These are phyloP conservation scores for Drosophila pruinosa DNA, from an alignment of 1,140 invertebrate species.

Conservation along the genomic window DNA sequence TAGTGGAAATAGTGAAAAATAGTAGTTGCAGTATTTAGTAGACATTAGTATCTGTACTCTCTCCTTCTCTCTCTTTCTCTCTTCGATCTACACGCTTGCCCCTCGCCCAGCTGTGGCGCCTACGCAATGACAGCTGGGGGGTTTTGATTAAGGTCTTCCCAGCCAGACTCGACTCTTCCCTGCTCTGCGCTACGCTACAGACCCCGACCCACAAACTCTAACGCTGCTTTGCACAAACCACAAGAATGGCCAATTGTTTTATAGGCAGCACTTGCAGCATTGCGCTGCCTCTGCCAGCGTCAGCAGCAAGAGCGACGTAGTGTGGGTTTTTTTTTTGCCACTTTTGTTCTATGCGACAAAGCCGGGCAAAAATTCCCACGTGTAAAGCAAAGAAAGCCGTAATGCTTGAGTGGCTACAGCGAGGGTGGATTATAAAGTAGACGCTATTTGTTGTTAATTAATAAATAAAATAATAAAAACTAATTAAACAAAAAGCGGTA, in stretches of 20 bases:
- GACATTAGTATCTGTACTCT: no score
- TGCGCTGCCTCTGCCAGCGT: neutral
- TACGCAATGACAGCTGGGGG: conserved; percentile 27
- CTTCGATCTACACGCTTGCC: neutral
- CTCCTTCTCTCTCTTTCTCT: conserved; percentile 1
- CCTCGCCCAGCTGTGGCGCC: neutral
- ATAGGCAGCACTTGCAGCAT: neutral
- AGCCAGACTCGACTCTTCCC: no score
- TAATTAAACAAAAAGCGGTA: no score
- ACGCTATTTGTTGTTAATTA: neutral
- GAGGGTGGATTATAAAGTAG: neutral
- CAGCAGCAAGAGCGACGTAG: conserved; percentile 1
- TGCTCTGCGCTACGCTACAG: no score
- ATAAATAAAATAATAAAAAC: no score
- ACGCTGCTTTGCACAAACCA: conserved; percentile 1
- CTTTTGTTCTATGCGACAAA: conserved; percentile 16
- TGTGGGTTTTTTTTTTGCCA: neutral
- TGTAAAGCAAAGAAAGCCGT: neutral
- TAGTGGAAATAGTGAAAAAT: no score
- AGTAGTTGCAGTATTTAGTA: no score
- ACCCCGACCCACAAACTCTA: conserved; percentile 19
- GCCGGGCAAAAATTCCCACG: conserved; percentile 4
- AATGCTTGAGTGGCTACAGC: neutral
- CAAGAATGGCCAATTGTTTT: conserved; percentile 3
- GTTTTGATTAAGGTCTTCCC: no score